These are phyloP conservation scores for Corythaeola cristata DNA, from an alignment of 2,113 vertebrate genomes.

Conservation along the genomic window DNA sequence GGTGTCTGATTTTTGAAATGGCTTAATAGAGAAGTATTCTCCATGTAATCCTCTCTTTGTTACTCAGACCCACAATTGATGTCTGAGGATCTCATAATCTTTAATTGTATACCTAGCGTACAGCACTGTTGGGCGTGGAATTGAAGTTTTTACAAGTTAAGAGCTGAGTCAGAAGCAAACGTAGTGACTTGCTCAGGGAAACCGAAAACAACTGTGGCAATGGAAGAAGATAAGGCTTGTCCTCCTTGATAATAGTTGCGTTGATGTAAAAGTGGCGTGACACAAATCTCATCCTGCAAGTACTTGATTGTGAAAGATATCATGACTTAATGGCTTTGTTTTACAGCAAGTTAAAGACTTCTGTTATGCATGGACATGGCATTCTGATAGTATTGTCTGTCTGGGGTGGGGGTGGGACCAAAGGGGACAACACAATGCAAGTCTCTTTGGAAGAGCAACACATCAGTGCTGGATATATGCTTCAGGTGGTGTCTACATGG, in stretches of 20 bases:
- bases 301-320: background rate
- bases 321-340: background rate
- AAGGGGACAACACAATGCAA: background rate
- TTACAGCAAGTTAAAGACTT: background rate
- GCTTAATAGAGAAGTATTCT: background rate
- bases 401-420: too few species aligned
- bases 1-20: background rate
- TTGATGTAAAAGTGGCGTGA: background rate
- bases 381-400: background rate
- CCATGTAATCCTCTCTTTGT: background rate
- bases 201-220: too few species aligned
- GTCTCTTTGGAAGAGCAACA: background rate
- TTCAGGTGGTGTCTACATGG: background rate
- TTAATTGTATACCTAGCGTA: background rate
- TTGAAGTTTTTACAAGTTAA: background rate
- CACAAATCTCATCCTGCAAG: background rate
- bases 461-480: accelerated
- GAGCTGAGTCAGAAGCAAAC: background rate
- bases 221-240: background rate
- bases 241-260: background rate
- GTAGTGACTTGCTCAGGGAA: background rate
- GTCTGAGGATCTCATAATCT: background rate
- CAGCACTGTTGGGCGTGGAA: background rate
- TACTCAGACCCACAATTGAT: background rate
- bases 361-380: accelerated